Evolutionary conservation across 2,113 vertebrate genomes (phyloP), one percentile per base, ranked within the genome.

Genomic region (Phyllostomus hastatus): DNA sequence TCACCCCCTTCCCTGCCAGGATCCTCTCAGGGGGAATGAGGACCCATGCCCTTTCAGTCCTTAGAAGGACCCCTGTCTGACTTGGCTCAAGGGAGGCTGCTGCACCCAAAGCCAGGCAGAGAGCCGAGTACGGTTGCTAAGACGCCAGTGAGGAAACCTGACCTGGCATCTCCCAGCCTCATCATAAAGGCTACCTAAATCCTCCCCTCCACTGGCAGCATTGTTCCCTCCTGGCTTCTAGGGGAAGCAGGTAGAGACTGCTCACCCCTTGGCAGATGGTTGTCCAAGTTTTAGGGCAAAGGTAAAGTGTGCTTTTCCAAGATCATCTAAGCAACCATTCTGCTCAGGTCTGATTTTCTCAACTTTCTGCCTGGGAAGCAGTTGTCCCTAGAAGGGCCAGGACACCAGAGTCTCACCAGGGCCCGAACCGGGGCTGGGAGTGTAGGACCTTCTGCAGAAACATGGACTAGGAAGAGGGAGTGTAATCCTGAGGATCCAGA

Each of bases 221-320:
- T 28, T 16, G 35, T 1, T 48, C 54, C 26, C 46, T 67, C 46
- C 54, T 2, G 1, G 8, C 12, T 67, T 24, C n/a, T 43, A 20
- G 50, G 50, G 16, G 33, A 54, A 41, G 16, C 31, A 46, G 20
- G 46, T 31, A 7, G 50, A 76, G 50, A n/a, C 59, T 31, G 31
- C 20, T 61, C 48, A n/a, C 9, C 19, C 1, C 35, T 20, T 11
- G 38, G 46, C 12, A 52, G 72, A 59, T 2, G 41, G 10, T 15
- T 11, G 35, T 41, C 35, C 4, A 16, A 17, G 17, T 84, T 72
- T 91, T 70, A 90, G 41, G 41, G 20, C 20, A 85, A 72, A 78
- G 38, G 41, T 19, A 90, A 81, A 69, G 3, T 33, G 26, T 64
- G 10, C n/a, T 93, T 95, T 82, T 46, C 83, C 10, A 35, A 35